Evolutionary conservation across 2,888 invertebrate genomes (phyloP), one percentile per base, ranked within the genome.

Genomic region (Xestoiulus laeticollis): DNA sequence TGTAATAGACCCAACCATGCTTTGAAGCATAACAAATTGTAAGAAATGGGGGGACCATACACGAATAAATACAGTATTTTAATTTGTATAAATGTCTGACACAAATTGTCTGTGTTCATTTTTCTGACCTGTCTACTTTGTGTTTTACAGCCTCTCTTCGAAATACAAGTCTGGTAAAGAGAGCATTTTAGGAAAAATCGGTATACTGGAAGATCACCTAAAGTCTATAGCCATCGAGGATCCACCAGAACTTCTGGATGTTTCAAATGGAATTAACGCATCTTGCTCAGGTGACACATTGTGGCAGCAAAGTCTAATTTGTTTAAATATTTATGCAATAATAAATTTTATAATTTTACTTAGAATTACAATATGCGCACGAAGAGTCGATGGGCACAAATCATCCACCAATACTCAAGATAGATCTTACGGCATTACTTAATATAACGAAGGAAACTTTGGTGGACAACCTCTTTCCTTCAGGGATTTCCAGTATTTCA

Each of bases 151-250:
- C 78, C 26, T 87, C 16, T 53, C 85, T 12, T 87, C 53, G 30
- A 87, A 48, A 68, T 87, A 87, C 85, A 22, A 85, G 19, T 85
- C 85, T 68, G 87, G 87, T 14, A 87, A 87, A 85, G 68, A 87
- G 16, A 48, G 59, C 12, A 53, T 87, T 38, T 26, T 85, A 33
- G 33, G 33, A 8, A 87, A 30, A 38, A 87, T 87, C 33, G 87
- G 87, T 16, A 6, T 87, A 19, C 33, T 87, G 44, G 87, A 82
- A 38, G 87, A 78, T 30, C 87, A 82, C 30, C 32, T 87, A 22
- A 87, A 87, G 68, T 38, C 82, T n/a, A 33, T 59, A 16, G 32
- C 12, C 30, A 78, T 32, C 22, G 87, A 87, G 3, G 82, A 82
- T 38, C 68, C 33, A 26, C 33, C 82, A 68, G 87, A 87, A 33